phyloP scores from a whole-genome alignment of 2,113 vertebrate species.

The Platysteira castanea region DNA sequence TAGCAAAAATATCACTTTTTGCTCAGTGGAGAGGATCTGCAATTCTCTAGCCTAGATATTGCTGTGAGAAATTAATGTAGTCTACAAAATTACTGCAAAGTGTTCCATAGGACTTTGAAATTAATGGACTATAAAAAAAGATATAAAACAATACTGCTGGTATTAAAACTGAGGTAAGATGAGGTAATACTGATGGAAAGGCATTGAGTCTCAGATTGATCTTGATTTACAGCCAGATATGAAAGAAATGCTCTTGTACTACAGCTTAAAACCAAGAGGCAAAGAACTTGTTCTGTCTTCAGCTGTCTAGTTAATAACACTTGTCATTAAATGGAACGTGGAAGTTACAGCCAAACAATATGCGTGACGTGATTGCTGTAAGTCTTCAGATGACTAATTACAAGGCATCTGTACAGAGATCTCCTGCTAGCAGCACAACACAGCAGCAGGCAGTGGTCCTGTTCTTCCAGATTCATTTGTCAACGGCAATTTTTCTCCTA shows the following conservation, averaged over 20 bases:
- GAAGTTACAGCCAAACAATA: slow-evolving; percentile 63
- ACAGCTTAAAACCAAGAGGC: slow-evolving; percentile 29
- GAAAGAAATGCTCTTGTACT: slow-evolving; percentile 29
- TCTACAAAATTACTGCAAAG: slow-evolving; percentile 62
- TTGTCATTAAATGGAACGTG: slow-evolving; percentile 63
- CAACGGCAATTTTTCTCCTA: slow-evolving; percentile 23
- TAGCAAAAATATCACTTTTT: slow-evolving; percentile 11
- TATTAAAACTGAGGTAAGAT: slow-evolving; percentile 55
- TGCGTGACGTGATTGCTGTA: slow-evolving; percentile 33
- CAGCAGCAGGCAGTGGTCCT: slow-evolving; percentile 20
- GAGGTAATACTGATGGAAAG: slow-evolving; percentile 47
- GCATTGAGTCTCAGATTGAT: slow-evolving; percentile 47
- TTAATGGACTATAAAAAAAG: slow-evolving; percentile 64
- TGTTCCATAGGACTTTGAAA: slow-evolving; percentile 53
- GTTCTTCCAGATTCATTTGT: slow-evolving; percentile 32
- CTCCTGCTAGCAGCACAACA: slow-evolving; percentile 39
- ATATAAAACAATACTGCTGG: slow-evolving; percentile 59
- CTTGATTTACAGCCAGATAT: slow-evolving; percentile 56
- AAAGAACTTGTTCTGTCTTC: slow-evolving; percentile 53
- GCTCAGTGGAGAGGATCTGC: slow-evolving; percentile 22
- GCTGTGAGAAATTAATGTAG: slow-evolving; percentile 56
- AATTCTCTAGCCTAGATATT: background rate
- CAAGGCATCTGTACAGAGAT: slow-evolving; percentile 55
- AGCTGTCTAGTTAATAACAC: slow-evolving; percentile 64
- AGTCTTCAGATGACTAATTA: slow-evolving; percentile 66